A percentile compares a stretch with the other conserved stretches of the same genome.
Evolutionary conservation across 2,113 vertebrate species (phyloP).

Genomic region (Dipodomys merriami): DNA sequence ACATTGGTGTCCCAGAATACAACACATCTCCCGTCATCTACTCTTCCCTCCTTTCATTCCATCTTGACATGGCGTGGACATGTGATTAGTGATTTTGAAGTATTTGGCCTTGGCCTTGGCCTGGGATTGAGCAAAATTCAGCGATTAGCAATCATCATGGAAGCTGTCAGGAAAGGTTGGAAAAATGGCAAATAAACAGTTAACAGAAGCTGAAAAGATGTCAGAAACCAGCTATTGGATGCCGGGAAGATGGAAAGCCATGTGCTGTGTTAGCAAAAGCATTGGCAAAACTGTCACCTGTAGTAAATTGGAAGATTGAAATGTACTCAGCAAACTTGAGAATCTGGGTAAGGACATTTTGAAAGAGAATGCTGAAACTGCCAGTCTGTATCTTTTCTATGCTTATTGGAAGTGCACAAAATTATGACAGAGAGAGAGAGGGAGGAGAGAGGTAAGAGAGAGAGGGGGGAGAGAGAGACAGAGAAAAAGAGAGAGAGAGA

Average conservation of each 20-base stretch:
- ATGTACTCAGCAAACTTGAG: neutral
- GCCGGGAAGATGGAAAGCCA: neutral
- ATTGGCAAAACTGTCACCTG: neutral
- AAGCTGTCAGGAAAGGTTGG: neutral
- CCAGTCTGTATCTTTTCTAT: neutral
- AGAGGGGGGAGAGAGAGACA: too few species aligned
- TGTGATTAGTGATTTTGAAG: neutral
- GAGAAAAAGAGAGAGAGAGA: too few species aligned
- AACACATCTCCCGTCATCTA: too few species aligned
- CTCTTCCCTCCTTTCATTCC: neutral
- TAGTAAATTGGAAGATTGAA: neutral
- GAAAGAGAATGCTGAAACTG: neutral
- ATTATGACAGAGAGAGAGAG: neutral
- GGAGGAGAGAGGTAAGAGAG: too few species aligned
- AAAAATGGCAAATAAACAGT: neutral
- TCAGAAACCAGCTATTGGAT: neutral
- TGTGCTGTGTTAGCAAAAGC: neutral
- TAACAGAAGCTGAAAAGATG: neutral
- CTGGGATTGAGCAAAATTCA: neutral
- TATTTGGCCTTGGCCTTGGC: neutral
- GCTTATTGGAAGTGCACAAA: neutral
- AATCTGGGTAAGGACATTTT: neutral
- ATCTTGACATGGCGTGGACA: neutral
- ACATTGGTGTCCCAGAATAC: rapidly evolving
- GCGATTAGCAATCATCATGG: neutral